Percentiles rank a stretch among this genome's conserved stretches.
phyloP scores from a whole-genome alignment of 2,797 vertebrate genomes.

The Coregonus sp. region DNA sequence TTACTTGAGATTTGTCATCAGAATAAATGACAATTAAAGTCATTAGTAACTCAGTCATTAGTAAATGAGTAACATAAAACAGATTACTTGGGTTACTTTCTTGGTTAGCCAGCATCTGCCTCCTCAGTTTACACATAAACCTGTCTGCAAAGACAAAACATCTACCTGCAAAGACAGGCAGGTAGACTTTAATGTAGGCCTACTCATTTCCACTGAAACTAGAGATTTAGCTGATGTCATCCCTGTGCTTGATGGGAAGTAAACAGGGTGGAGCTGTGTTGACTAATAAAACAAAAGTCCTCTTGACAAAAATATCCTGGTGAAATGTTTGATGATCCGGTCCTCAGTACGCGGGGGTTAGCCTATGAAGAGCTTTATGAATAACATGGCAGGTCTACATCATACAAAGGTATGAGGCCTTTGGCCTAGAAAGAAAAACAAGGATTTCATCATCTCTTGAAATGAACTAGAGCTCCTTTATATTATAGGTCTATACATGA shows the following conservation, averaged over 20 bases:
- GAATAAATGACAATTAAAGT: neutral
- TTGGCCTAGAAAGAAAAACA: neutral
- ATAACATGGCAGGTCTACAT: neutral
- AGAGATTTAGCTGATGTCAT: neutral
- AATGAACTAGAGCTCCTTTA: neutral
- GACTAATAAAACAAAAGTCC: no score
- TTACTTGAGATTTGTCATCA: neutral
- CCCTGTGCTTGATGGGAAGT: neutral
- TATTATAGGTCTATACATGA: neutral
- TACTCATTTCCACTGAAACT: neutral
- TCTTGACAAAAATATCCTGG: no score
- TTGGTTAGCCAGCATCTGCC: neutral
- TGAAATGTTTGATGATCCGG: no score
- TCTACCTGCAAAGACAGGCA: neutral
- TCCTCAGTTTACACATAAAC: neutral
- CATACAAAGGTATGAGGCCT: no score
- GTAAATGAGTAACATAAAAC: neutral
- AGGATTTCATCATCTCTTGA: neutral
- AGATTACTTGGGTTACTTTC: neutral
- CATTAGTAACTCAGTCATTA: neutral
- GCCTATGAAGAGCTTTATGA: neutral
- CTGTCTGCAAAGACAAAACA: neutral
- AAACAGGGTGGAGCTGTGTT: no score
- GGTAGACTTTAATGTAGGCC: neutral
- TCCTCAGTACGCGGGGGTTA: no score